Base-by-base conservation (phyloP, 2,888 invertebrate species). In the Dexiosoma caninum region DNA sequence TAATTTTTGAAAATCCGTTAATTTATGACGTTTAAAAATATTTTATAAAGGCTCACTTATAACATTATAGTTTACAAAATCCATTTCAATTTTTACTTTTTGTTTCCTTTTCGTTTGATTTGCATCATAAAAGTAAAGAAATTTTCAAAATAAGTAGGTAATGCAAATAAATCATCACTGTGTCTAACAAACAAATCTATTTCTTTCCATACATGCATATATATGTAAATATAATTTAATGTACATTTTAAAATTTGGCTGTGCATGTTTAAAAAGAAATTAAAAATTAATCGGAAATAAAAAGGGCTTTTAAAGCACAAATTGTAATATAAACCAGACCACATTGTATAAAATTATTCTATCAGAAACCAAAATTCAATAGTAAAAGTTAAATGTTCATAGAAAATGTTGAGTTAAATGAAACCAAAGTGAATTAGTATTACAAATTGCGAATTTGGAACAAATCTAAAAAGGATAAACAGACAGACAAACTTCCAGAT, bases 301-400 rank as follows among this genome's bases (percentile, higher is more conserved):
- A 10, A 46, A 5, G 27, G 27, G 6, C 3, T 10, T 23, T 16
- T 40, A 57, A 78, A 62, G 42, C 10, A 19, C n/a, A 70, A 79
- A 64, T 70, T 14, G 10, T 3, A 64, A 70, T 30, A 49, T 57
- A 64, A 64, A 49, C 23, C 42, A 64, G 57, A 69, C 69, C 78
- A 51, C 69, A 69, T 72, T 67, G 74, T 55, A 74, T 62, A 74
- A 67, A 78, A 72, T 78, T 66, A 51, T 44, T 67, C 40, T 40
- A 23, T n/a, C 10, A 8, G 16, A 4, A 53, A 71, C 44, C 67
- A 67, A 60, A 78, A 78, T 51, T 60, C 21, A 46, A 21, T 21
- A 23, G 46, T 2, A 23, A 46, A 16, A 21, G 12, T 46, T 21
- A 23, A 46, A 46, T 23, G 23, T 21, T 46, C 7, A 12, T 7